Conservation (phyloP, 2,113 vertebrate genomes). For the Odontophorus gujanensis region DNA sequence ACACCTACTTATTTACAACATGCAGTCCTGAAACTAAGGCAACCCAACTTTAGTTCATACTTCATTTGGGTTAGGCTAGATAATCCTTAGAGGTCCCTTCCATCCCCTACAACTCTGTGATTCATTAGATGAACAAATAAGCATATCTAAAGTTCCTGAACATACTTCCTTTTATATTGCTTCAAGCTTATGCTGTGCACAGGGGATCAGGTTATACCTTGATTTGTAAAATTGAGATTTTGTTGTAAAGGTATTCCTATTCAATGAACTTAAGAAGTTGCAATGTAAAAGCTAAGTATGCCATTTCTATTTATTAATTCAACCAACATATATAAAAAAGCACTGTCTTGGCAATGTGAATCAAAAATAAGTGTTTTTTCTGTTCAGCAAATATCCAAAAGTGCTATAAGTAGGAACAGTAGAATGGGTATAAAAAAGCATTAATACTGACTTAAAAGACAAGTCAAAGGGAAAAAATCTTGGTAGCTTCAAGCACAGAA, state of each 20-base stretch:
- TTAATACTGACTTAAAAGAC: background rate
- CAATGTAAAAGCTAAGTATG: background rate
- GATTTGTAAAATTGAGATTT: background rate
- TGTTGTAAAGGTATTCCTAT: background rate
- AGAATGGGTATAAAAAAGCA: background rate
- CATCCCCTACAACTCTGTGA: too few relatives aligned
- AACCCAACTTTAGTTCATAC: background rate
- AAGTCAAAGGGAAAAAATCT: background rate
- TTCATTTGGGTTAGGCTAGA: background rate
- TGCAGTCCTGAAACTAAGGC: background rate
- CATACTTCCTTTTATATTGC: background rate
- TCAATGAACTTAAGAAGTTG: background rate
- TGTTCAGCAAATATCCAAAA: background rate
- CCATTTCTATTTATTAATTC: background rate
- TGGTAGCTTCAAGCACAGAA: background rate
- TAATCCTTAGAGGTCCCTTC: too few relatives aligned
- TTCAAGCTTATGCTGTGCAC: background rate
- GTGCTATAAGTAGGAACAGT: background rate
- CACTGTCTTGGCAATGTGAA: background rate
- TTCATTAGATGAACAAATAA: background rate
- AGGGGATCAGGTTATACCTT: background rate
- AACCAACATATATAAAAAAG: background rate
- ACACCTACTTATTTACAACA: slow-evolving; percentile 19
- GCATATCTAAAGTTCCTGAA: background rate
- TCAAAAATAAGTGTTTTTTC: background rate